These are phyloP conservation scores for Pachypanchax playfairii DNA, from an alignment of 2,113 vertebrate genomes.

Conservation along the genomic window DNA sequence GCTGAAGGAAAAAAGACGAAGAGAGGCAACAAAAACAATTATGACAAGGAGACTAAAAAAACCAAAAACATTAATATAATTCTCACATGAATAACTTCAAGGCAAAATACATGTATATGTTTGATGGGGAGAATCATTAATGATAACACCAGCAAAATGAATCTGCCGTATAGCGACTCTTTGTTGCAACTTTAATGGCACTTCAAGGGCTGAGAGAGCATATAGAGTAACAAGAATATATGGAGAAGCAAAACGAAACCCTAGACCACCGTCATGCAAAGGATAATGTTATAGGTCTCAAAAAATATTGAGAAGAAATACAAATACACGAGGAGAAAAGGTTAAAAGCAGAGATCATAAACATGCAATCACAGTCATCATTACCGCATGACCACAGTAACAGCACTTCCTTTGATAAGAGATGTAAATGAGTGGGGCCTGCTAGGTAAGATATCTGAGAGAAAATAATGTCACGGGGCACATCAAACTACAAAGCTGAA, in stretches of 20 bases:
- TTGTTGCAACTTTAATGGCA: constrained; percentile 52
- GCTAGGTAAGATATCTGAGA: not conserved
- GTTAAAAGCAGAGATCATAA: not conserved
- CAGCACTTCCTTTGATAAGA: constrained; percentile 7
- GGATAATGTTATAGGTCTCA: not conserved
- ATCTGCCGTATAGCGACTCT: constrained; percentile 39
- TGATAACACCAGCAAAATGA: constrained; percentile 60
- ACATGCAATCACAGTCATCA: not conserved
- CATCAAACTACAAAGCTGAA: not conserved
- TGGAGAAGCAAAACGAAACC: not conserved
- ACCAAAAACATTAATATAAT: no score
- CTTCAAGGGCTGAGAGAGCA: constrained; percentile 12
- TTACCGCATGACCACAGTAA: constrained; percentile 2
- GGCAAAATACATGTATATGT: no score
- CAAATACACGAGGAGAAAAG: not conserved
- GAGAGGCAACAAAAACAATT: no score
- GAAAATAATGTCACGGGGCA: not conserved
- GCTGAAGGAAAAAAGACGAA: no score
- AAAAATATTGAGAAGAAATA: not conserved
- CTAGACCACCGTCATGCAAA: not conserved
- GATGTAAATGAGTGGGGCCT: not conserved
- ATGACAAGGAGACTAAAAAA: no score
- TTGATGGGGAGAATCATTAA: constrained; percentile 26
- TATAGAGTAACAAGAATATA: not conserved
- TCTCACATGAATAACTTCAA: no score